Evolutionary conservation across 1,140 invertebrate species (phyloP).

Genomic region (Lepidurus couesii): DNA sequence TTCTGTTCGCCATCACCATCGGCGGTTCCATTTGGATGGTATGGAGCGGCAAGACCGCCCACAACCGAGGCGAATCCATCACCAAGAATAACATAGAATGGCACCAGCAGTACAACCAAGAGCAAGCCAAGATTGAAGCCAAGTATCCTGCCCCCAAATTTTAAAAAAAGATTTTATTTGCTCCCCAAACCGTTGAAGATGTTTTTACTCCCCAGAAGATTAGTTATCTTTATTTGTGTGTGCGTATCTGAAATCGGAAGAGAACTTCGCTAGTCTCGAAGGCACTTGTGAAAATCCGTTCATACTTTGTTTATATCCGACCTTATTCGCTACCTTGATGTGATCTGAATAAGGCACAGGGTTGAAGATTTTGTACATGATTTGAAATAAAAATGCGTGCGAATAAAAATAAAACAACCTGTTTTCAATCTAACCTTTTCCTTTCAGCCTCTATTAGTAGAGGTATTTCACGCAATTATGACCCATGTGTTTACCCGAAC

Average conservation of each 20-base stretch:
- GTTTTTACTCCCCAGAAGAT: not conserved
- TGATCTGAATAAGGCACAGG: not conserved
- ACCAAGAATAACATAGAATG: slow-evolving; percentile 28
- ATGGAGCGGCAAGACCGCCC: slow-evolving; percentile 30
- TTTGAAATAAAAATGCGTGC: not conserved
- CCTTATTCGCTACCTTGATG: slow-evolving; percentile 1
- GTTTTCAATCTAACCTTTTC: not conserved
- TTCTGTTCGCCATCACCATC: slow-evolving; percentile 1
- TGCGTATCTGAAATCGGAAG: not conserved
- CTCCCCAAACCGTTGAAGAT: not conserved
- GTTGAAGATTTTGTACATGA: not conserved
- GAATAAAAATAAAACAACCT: not conserved
- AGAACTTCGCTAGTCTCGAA: slow-evolving; percentile 10
- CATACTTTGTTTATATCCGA: not conserved
- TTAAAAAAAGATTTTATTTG: not conserved
- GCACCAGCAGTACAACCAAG: slow-evolving; percentile 32
- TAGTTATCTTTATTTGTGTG: not conserved
- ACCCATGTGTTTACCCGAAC: too few relatives aligned
- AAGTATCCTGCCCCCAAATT: slow-evolving; percentile 15
- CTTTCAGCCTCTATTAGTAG: too few relatives aligned
- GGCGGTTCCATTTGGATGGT: slow-evolving; percentile 31
- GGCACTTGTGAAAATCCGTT: not conserved
- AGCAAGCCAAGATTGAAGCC: slow-evolving; percentile 18
- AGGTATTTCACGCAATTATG: too few relatives aligned
- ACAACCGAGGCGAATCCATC: slow-evolving; percentile 26